These are phyloP conservation scores for Echiichthys vipera DNA, from an alignment of 2,797 vertebrate genomes.

Conservation along the genomic window DNA sequence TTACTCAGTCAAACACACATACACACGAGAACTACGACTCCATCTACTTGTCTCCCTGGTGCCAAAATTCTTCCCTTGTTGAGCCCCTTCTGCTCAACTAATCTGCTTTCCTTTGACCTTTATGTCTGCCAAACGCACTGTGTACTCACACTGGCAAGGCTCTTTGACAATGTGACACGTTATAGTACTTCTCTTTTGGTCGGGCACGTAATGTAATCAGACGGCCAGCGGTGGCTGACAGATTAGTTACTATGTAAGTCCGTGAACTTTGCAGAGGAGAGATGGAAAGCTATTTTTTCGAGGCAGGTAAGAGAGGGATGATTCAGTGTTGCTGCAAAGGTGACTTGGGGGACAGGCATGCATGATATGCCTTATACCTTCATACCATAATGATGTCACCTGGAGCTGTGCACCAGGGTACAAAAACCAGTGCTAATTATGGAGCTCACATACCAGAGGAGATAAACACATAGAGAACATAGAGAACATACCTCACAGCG, in stretches of 20 bases:
- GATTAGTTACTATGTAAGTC: slow-evolving; percentile 62
- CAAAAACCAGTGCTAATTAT: slow-evolving; percentile 5
- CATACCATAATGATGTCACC: slow-evolving; percentile 12
- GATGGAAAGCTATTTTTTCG: slow-evolving; percentile 58
- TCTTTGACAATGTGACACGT: slow-evolving; percentile 61
- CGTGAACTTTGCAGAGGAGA: slow-evolving; percentile 60
- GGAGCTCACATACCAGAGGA: not conserved
- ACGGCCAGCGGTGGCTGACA: slow-evolving; percentile 41
- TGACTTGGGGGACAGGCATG: slow-evolving; percentile 36
- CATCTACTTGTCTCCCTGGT: slow-evolving; percentile 57
- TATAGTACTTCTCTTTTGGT: slow-evolving; percentile 62
- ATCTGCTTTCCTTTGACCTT: slow-evolving; percentile 77
- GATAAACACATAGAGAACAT: not conserved
- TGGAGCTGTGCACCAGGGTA: not conserved
- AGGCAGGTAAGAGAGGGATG: slow-evolving; percentile 53
- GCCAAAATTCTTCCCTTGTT: slow-evolving; percentile 65
- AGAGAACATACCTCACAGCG: slow-evolving; percentile 91
- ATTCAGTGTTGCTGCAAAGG: slow-evolving; percentile 48
- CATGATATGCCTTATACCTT: not conserved
- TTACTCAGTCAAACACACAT: not conserved
- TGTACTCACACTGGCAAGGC: slow-evolving; percentile 49
- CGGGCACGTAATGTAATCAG: slow-evolving; percentile 56
- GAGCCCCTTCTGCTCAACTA: slow-evolving; percentile 72
- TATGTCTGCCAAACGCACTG: slow-evolving; percentile 60
- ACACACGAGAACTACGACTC: slow-evolving; percentile 31